phyloP scores from a whole-genome alignment of 2,888 invertebrate species.

The Agelastica alni region DNA sequence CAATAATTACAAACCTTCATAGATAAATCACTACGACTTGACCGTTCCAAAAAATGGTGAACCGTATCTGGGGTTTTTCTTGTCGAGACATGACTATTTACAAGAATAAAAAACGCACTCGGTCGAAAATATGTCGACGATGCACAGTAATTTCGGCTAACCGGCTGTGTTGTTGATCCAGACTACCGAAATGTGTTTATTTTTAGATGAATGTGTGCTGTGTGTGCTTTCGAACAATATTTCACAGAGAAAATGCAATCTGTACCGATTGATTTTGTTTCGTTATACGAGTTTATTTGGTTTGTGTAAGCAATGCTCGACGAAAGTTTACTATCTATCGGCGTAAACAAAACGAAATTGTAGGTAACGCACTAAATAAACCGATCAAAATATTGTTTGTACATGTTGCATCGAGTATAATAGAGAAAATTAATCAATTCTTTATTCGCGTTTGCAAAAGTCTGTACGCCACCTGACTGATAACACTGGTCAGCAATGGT shows the following conservation, averaged over 20 bases:
- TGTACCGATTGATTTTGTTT: too few species aligned
- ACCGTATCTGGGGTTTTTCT: constrained; percentile 67
- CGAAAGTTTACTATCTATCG: too few species aligned
- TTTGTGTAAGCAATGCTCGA: not conserved
- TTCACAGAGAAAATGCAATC: not conserved
- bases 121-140: constrained; percentile 4
- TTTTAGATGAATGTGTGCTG: not conserved
- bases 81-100: constrained; percentile 65
- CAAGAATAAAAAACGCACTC: constrained; percentile 9
- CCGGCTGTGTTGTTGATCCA: constrained; percentile 1
- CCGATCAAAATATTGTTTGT: too few species aligned
- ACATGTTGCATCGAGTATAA: too few species aligned
- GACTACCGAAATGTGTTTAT: constrained; percentile 4
- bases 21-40: constrained; percentile 70
- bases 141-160: constrained; percentile 8
- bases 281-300: not conserved
- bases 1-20: constrained; percentile 28
- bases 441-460: too few species aligned
- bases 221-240: not conserved
- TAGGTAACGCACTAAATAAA: too few species aligned
- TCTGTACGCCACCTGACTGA: too few species aligned
- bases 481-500: too few species aligned
- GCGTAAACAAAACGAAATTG: too few species aligned
- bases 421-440: too few species aligned
- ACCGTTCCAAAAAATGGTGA: constrained; percentile 70